Percentiles rank a stretch among this genome's conserved stretches.
Conservation (phyloP, 2,888 invertebrate genomes). For the Plagodis pulveraria region DNA sequence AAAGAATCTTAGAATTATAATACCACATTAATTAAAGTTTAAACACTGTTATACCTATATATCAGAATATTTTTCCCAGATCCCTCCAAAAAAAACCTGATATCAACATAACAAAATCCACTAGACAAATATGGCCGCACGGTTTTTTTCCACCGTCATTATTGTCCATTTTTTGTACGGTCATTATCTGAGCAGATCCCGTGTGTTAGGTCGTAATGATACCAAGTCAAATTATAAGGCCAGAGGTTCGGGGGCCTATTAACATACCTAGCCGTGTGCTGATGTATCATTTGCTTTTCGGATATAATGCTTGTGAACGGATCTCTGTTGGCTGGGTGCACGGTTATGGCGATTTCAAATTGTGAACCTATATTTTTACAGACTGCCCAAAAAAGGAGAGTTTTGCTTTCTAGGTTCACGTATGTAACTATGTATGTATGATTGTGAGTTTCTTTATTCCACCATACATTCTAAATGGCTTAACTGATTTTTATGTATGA, state of each 20-base stretch:
- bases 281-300: slow-evolving; percentile 66
- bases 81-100: background rate
- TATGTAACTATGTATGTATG: no score
- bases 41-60: no score
- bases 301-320: slow-evolving; percentile 49
- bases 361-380: slow-evolving; percentile 6
- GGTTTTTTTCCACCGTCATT: slow-evolving; percentile 66
- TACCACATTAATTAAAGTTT: no score
- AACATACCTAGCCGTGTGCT: slow-evolving; percentile 72
- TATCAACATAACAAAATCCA: slow-evolving; percentile 22
- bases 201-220: slow-evolving; percentile 71
- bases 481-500: no score
- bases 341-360: slow-evolving; percentile 12
- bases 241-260: slow-evolving; percentile 66
- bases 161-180: slow-evolving; percentile 56
- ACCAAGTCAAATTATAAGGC: slow-evolving; percentile 78
- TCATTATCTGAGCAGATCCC: slow-evolving; percentile 66
- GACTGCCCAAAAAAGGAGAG: no score
- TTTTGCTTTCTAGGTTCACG: no score
- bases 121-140: slow-evolving; percentile 61
- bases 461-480: no score
- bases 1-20: no score
- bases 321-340: background rate
- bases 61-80: no score
- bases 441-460: no score